phyloP scores from a whole-genome alignment of 2,888 invertebrate genomes.

The Ophraella communa region DNA sequence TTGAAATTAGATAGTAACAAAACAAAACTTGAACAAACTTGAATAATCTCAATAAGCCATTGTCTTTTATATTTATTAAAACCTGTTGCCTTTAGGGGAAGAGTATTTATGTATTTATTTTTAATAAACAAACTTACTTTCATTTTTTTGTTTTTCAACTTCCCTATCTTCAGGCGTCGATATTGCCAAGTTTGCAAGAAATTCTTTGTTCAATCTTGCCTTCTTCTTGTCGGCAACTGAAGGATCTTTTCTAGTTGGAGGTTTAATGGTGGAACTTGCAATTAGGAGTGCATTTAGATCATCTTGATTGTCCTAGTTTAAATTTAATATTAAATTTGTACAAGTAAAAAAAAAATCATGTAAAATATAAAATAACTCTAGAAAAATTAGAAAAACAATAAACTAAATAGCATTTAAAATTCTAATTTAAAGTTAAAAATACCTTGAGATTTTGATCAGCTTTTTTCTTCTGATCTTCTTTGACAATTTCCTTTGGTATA shows the following conservation, averaged over 20 bases:
- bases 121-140: conserved; percentile 57
- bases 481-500: conserved; percentile 24
- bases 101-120: neutral
- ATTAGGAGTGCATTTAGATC: conserved; percentile 67
- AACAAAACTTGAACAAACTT: too few species aligned
- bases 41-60: too few species aligned
- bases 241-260: conserved; percentile 47
- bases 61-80: too few species aligned
- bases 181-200: conserved; percentile 62
- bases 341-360: too few species aligned
- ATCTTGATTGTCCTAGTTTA: conserved; percentile 63
- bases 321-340: conserved; percentile 6
- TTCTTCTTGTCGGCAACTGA: conserved; percentile 60
- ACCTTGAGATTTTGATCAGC: neutral
- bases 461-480: neutral
- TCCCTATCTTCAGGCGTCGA: conserved; percentile 61
- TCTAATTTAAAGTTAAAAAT: neutral
- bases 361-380: neutral
- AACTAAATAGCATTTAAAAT: neutral
- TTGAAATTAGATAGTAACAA: too few species aligned
- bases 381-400: neutral
- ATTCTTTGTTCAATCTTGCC: conserved; percentile 62
- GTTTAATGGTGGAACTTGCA: conserved; percentile 62
- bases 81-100: too few species aligned
- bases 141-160: conserved; percentile 61